A percentile compares a stretch with the other conserved stretches of the same genome.
These are phyloP conservation scores for Pimephales promelas DNA, from an alignment of 2,113 vertebrate genomes.

Conservation along the genomic window DNA sequence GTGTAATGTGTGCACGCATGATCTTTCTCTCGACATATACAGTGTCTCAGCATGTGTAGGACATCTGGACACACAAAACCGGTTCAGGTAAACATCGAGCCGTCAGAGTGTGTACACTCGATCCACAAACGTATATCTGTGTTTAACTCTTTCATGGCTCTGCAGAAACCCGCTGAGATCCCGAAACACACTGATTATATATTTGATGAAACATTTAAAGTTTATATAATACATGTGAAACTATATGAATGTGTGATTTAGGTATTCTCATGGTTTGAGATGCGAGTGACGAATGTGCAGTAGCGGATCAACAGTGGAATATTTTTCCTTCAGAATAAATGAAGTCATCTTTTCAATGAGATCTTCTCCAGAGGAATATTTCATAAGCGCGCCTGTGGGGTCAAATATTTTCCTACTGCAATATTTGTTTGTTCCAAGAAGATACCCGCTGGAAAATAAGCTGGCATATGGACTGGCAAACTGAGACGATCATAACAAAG, in stretches of 20 bases:
- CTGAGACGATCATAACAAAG: neutral
- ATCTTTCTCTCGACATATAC: neutral
- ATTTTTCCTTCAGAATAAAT: slow-evolving; percentile 27
- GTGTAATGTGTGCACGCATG: slow-evolving; percentile 51
- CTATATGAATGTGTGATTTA: neutral
- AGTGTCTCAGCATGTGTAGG: slow-evolving; percentile 56
- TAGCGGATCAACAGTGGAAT: slow-evolving; percentile 36
- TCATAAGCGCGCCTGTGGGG: slow-evolving; percentile 13
- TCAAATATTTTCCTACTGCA: slow-evolving; percentile 34
- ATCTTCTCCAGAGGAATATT: slow-evolving; percentile 34
- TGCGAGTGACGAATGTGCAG: neutral
- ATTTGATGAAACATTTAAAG: neutral
- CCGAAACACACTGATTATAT: neutral
- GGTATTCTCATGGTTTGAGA: neutral
- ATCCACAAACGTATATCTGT: slow-evolving; percentile 23
- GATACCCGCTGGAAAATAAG: slow-evolving; percentile 26
- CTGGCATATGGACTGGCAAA: neutral
- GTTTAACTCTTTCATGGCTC: slow-evolving; percentile 9
- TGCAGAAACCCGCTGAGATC: too few species aligned
- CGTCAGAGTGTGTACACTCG: slow-evolving; percentile 33
- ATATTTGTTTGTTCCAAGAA: slow-evolving; percentile 15
- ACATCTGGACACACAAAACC: slow-evolving; percentile 35
- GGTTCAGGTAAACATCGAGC: slow-evolving; percentile 59
- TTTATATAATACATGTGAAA: neutral
- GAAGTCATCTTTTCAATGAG: neutral